Percentiles rank a stretch among this genome's conserved stretches.
These are phyloP conservation scores for Motacilla tschutschensis DNA, from an alignment of 2,113 vertebrate species.

Conservation along the genomic window DNA sequence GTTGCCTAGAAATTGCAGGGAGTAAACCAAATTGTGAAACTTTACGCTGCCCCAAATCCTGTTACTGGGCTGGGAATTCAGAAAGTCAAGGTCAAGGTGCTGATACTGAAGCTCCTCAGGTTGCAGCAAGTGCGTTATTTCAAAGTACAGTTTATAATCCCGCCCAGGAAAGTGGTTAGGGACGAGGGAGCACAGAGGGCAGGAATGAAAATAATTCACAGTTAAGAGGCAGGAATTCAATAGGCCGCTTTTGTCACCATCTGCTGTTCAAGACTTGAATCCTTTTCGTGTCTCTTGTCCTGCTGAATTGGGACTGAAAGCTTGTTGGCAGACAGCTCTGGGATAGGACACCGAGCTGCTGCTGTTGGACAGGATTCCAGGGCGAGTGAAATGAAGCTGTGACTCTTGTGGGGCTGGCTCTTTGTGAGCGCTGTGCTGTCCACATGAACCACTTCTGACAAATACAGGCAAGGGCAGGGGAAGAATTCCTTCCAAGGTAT, in stretches of 20 bases:
- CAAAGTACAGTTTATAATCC: neutral
- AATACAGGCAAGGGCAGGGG: neutral
- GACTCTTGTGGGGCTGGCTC: no score
- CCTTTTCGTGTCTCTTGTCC: neutral
- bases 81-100: neutral
- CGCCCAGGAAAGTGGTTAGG: neutral
- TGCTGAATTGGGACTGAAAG: neutral
- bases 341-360: neutral
- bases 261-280: no score
- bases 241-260: neutral
- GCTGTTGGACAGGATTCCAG: neutral
- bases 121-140: neutral
- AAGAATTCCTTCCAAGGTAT: neutral
- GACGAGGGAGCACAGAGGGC: neutral
- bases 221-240: no score
- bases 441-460: neutral
- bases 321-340: neutral
- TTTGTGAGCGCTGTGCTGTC: no score
- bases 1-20: neutral
- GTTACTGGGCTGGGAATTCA: no score
- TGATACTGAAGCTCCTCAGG: neutral
- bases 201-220: neutral
- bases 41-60: fast-evolving
- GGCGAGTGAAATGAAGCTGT: neutral
- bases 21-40: neutral